phyloP scores from a whole-genome alignment of 2,797 vertebrate genomes.

The Psittacula echo region DNA sequence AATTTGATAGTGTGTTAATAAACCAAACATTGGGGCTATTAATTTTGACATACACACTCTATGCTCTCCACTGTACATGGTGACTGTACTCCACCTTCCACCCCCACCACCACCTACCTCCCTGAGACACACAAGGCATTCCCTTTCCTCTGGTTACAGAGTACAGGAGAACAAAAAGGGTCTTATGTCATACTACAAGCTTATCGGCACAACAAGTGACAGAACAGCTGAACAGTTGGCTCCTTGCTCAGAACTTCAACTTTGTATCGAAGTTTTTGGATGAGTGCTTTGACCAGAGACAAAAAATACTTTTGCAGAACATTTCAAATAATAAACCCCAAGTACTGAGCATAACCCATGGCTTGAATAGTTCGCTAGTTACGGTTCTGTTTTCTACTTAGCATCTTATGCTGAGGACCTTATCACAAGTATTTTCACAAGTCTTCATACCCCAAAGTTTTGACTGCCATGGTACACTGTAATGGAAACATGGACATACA shows the following conservation, averaged over 20 bases:
- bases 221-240: neutral
- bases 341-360: neutral
- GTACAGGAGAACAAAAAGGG: neutral
- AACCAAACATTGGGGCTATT: neutral
- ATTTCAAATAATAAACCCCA: neutral
- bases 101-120: rapidly evolving
- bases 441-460: neutral
- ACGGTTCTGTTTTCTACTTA: neutral
- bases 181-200: neutral
- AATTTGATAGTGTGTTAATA: neutral
- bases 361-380: neutral
- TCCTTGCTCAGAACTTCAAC: neutral
- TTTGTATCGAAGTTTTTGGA: neutral
- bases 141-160: neutral
- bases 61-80: neutral
- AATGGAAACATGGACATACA: rapidly evolving
- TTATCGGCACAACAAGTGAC: neutral
- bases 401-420: neutral
- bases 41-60: neutral
- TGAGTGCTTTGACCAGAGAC: neutral
- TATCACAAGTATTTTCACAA: neutral
- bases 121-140: neutral
- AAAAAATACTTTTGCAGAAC: neutral
- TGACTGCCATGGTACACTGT: rapidly evolving
- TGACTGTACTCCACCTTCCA: neutral